Base-by-base conservation (phyloP, 2,113 vertebrate species). In the Dromaius novaehollandiae region DNA sequence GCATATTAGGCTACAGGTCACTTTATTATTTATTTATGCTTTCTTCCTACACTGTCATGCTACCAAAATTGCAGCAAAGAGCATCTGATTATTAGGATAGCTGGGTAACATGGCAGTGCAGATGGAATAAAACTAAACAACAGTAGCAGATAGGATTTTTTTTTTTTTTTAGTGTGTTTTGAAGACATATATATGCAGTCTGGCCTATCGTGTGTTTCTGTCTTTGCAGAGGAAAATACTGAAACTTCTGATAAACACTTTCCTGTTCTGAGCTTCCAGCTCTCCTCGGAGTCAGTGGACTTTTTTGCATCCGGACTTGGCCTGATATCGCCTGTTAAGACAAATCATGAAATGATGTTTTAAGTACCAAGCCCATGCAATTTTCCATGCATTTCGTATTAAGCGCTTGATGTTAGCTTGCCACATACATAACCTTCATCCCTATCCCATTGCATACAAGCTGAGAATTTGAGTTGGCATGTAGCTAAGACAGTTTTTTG, bases 21-120 rank as follows among this genome's bases (percentile, higher is more conserved):
- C 74, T 96, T 93, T 70, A 93, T 97, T 95, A 95, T 88, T 98
- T 97, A 98, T 97, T 97, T 96, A 95, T 89, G 53, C 44, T 82
- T 94, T 88, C 66, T 89, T 66, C 65, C 61, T 90, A 66, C 14
- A 36, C 60, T 94, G 82, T 65, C 55, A 84, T 92, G 82, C 48
- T 60, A 76, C 30, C 32, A 94, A 83, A 90, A 80, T 40, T 88
- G 24, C 28, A 74, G 42, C 18, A 75, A 34, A 36, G 30, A 50
- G 15, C 56, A 40, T 86, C 40, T 78, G 48, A 55, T 56, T 88
- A 95, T 89, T 81, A 64, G 56, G 61, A 94, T 11, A 77, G 25
- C 7, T 56, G 25, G 18, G 56, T 51, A 46, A 86, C 25, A 53
- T 64, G 12, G 5, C 64, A 70, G 30, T 69, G 65, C 32, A 63